Evolutionary conservation across 2,888 invertebrate genomes (phyloP), one percentile per base, ranked within the genome.

Genomic region (Eumacrocentrus americanus): DNA sequence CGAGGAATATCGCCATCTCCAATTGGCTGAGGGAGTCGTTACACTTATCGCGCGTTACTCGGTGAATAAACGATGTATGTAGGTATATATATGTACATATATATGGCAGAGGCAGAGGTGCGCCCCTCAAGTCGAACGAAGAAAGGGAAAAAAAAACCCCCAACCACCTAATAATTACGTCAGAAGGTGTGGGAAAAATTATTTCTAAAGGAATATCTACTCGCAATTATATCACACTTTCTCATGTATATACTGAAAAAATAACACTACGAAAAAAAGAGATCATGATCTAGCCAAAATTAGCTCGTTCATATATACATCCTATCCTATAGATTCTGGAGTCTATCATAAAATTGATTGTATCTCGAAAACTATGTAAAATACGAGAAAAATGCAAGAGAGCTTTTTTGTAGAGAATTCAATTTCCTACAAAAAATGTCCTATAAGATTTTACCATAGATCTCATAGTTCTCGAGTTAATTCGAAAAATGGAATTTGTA

Each of bases 1-100:
- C 67, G 66, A 62, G 67, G 61, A 74, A 72, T 61, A 60, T 57
- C 58, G 57, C 29, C 29, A 53, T 62, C 67, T 72, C 74, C 79
- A 77, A 80, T 79, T 79, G 79, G 77, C 66, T 67, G 70, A 66
- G 64, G 63, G 64, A 71, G 67, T 74, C 75, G 75, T 77, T 75
- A 73, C 69, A 74, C 74, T 79, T 79, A 79, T 79, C 78, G 70
- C 73, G 67, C 70, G 69, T 51, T 38, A 40, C 70, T 65, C 68
- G 59, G 60, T 59, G n/a, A n/a, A n/a, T n/a, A 60, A 61, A 60
- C 58, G 55, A 61, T 57, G 60, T 61, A 56, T 58, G 47, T 18
- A 42, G 18, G 61, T 63, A 14, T 50, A 66, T 64, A 34, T 18
- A 9, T 42, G 18, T 42, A 16, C 20, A 18, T 47, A n/a, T 14